Evolutionary conservation across 2,888 invertebrate species (phyloP), one percentile per base, ranked within the genome.

Genomic region (Dasypogon diadema): DNA sequence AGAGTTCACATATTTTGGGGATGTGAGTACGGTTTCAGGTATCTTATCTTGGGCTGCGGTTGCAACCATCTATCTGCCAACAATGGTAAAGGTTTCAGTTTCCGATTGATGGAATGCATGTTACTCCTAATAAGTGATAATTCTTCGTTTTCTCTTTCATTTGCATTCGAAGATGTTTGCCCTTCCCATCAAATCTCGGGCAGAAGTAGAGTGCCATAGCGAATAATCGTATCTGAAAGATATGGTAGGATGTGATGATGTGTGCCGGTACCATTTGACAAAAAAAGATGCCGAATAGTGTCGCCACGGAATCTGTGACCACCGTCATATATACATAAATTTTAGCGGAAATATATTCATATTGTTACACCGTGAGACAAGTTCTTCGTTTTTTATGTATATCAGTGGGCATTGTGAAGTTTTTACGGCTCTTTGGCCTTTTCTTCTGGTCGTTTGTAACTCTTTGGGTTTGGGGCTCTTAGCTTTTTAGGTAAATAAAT

Each of bases 311-410:
- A 65, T 65, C 46, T 24, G 16, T 56, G 56, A 5, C 21, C 26
- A 24, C 8, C 46, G 46, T 65, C 65, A 65, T 65, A 22, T 46
- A 65, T 65, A 46, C 65, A 65, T 65, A 46, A 65, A 65, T 65
- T 65, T 65, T 22, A 65, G 65, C n/a, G 22, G 65, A 65, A 65
- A 65, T 42, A 24, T 65, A 65, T 65, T 65, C 65, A 65, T 46
- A 65, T 65, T 65, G 65, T 65, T 65, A 24, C 46, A 18, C 6
- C 46, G 65, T 48, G 65, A 46, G 65, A 46, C 65, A 65, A 65
- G 65, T 48, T 70, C 54, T 34, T 54, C 70, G 54, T 70, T 54
- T 54, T 70, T 70, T 54, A 65, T 65, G 65, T 65, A 48, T 65
- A 65, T 21, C 65, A 46, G 42, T 5, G 65, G 12, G 46, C 65